These are phyloP conservation scores for Micromys minutus DNA, from an alignment of 2,113 vertebrate species.

Conservation along the genomic window DNA sequence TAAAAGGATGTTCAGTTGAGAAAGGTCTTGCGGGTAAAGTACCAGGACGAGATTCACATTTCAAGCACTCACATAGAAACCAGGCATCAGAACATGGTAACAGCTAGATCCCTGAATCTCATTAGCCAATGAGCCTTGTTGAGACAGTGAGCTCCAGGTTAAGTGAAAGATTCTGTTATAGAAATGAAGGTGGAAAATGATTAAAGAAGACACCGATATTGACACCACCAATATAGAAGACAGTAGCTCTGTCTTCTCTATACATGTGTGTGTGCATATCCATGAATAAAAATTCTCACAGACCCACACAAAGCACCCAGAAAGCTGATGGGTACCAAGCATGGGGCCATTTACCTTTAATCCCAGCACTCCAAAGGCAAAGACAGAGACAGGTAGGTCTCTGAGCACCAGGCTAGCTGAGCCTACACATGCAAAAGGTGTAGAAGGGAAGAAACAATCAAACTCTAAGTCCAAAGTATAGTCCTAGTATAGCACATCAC, in stretches of 20 bases:
- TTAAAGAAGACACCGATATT: not conserved
- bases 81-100: too few relatives aligned
- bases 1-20: not conserved
- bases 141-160: not conserved
- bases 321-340: not conserved
- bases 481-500: too few relatives aligned
- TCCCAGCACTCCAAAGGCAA: not conserved
- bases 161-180: not conserved
- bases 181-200: not conserved
- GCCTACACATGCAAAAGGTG: not conserved
- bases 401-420: not conserved
- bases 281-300: not conserved
- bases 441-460: too few relatives aligned
- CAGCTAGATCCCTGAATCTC: not conserved
- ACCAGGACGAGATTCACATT: too few relatives aligned
- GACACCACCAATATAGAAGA: not conserved
- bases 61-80: too few relatives aligned
- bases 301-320: not conserved
- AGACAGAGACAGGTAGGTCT: not conserved
- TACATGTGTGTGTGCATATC: not conserved
- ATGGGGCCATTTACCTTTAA: not conserved
- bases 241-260: not conserved
- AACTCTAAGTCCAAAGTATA: too few relatives aligned
- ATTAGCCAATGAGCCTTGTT: not conserved
- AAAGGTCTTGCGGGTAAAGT: not conserved